Evolutionary conservation across 2,113 vertebrate genomes (phyloP).

Genomic region (Rhea pennata): DNA sequence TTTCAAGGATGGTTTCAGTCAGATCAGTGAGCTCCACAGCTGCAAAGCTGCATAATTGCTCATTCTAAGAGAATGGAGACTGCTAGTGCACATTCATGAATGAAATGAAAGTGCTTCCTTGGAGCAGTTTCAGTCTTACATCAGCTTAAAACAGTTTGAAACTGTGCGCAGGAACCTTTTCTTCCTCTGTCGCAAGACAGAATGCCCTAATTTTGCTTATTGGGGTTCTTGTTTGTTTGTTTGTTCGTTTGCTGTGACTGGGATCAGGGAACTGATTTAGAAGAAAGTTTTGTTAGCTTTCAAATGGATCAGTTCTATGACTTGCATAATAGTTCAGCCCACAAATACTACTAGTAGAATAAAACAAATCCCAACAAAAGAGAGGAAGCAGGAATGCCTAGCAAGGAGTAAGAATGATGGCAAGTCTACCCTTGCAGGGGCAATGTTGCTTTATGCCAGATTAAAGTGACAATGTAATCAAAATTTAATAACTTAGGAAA

Average conservation of each 20-base stretch:
- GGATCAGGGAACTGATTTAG: neutral
- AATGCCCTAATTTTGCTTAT: neutral
- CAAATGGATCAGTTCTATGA: neutral
- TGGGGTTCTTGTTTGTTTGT: neutral
- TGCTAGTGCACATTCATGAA: neutral
- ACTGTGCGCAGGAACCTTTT: neutral
- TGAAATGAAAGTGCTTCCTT: neutral
- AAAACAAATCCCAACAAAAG: neutral
- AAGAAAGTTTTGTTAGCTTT: neutral
- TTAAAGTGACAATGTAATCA: neutral
- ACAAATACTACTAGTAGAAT: neutral
- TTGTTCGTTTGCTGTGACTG: neutral
- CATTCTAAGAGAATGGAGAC: neutral
- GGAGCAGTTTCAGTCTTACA: neutral
- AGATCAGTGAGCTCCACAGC: neutral
- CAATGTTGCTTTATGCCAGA: neutral
- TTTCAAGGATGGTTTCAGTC: neutral
- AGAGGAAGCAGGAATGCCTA: neutral
- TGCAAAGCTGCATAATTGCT: neutral
- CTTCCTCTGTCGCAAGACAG: neutral
- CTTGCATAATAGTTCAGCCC: neutral
- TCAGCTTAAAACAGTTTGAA: neutral
- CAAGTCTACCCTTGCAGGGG: neutral
- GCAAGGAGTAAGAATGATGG: neutral
- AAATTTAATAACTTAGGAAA: neutral